Percentiles rank a stretch among this genome's conserved stretches.
Conservation (phyloP, 1,140 invertebrate genomes). For the Atta colombica region DNA sequence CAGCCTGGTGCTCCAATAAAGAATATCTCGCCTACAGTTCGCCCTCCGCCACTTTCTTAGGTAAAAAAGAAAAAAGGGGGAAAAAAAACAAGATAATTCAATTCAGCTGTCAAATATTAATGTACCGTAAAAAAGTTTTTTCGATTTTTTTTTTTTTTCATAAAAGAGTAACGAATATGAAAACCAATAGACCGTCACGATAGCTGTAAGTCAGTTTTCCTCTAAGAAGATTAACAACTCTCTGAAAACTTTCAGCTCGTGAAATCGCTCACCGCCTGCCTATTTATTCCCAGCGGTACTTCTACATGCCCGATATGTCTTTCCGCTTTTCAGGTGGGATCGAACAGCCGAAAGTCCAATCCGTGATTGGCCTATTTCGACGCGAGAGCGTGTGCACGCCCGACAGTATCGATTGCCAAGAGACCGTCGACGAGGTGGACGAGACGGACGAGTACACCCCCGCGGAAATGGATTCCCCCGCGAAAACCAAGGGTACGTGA, state of each 20-base stretch:
- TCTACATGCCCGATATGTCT: constrained; percentile 13
- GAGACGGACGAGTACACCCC: constrained; percentile 79
- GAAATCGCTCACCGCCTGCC: neutral
- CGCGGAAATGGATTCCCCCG: constrained; percentile 78
- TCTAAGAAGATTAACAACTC: neutral
- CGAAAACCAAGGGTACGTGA: constrained; percentile 79
- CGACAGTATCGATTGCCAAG: constrained; percentile 77
- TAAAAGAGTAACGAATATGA: constrained; percentile 41
- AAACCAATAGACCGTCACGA: neutral
- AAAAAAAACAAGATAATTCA: neutral
- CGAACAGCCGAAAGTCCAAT: constrained; percentile 86
- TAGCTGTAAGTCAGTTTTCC: neutral
- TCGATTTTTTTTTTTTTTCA: constrained; percentile 3
- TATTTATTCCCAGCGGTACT: neutral
- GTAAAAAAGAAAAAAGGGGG: constrained; percentile 85
- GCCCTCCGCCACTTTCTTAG: constrained; percentile 95
- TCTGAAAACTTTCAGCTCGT: neutral
- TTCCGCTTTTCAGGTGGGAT: constrained; percentile 83
- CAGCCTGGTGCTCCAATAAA: constrained; percentile 96
- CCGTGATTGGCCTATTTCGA: constrained; percentile 86
- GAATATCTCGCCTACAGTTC: constrained; percentile 97
- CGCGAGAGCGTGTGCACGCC: constrained; percentile 83
- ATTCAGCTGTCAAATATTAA: constrained; percentile 1
- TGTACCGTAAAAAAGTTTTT: constrained; percentile 2
- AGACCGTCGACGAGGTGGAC: constrained; percentile 81